These are phyloP conservation scores for Ormyrus thymus DNA, from an alignment of 2,888 invertebrate species.

Conservation along the genomic window DNA sequence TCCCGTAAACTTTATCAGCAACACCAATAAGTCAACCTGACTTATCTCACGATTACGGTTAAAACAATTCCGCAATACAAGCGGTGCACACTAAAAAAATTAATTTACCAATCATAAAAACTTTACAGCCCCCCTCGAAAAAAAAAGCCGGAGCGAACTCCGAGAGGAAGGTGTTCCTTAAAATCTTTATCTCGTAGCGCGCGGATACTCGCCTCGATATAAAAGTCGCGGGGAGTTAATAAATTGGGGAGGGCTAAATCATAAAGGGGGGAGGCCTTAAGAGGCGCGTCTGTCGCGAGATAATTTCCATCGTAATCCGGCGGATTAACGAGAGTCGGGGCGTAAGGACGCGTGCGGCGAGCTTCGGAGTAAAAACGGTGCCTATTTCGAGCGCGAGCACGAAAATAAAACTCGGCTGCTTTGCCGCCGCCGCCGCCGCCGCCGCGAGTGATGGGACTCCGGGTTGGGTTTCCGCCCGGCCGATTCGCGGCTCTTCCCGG, in stretches of 20 bases:
- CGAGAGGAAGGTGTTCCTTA: no score
- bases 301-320: slow-evolving; percentile 41
- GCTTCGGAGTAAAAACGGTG: background rate
- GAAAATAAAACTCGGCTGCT: slow-evolving; percentile 35
- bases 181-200: no score
- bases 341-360: background rate
- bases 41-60: no score
- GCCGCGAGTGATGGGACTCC: no score
- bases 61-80: no score
- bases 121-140: background rate
- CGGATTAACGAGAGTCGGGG: slow-evolving; percentile 28
- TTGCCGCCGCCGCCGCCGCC: no score
- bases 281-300: slow-evolving; percentile 1
- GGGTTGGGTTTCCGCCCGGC: slow-evolving; percentile 26
- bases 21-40: no score
- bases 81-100: no score
- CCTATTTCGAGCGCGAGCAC: slow-evolving; percentile 37
- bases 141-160: no score
- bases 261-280: slow-evolving; percentile 1
- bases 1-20: no score
- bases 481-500: background rate
- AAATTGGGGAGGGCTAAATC: slow-evolving; percentile 19
- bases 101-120: background rate
- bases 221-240: no score
- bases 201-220: no score